A percentile compares a stretch with the other conserved stretches of the same genome.
Evolutionary conservation across 2,888 invertebrate genomes (phyloP).

Genomic region (Drosophila emarginata): DNA sequence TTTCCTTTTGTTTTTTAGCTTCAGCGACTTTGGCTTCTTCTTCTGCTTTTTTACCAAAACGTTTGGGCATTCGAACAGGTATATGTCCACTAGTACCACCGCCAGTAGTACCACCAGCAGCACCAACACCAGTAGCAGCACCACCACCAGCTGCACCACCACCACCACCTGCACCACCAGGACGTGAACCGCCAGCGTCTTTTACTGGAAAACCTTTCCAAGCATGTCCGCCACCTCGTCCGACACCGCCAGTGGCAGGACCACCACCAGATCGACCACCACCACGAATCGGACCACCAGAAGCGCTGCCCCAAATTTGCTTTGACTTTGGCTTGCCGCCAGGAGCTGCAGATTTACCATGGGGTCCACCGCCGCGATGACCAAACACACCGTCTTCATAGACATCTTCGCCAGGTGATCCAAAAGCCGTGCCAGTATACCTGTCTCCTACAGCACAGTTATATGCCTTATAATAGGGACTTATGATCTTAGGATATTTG

Average conservation of each 20-base stretch:
- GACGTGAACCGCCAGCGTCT: constrained; percentile 7
- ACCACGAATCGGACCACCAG: constrained; percentile 31
- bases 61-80: constrained; percentile 36
- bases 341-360: constrained; percentile 37
- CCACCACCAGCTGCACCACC: constrained; percentile 3
- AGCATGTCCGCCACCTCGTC: constrained; percentile 13
- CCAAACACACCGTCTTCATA: constrained; percentile 64
- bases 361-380: constrained; percentile 50
- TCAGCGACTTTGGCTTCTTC: constrained; percentile 27
- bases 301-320: constrained; percentile 12
- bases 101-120: constrained; percentile 31
- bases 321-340: constrained; percentile 26
- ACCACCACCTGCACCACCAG: constrained; percentile 7
- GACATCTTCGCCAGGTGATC: constrained; percentile 52
- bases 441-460: constrained; percentile 73
- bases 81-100: constrained; percentile 24
- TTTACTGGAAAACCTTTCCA: too few species aligned
- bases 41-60: constrained; percentile 21
- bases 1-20: constrained; percentile 16
- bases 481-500: constrained; percentile 54
- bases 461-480: constrained; percentile 68
- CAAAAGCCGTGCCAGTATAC: constrained; percentile 56
- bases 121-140: constrained; percentile 20
- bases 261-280: constrained; percentile 10
- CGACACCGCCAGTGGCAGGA: constrained; percentile 1